Evolutionary conservation across 2,888 invertebrate species (phyloP), one percentile per base, ranked within the genome.

Genomic region (Cotesia congregata): DNA sequence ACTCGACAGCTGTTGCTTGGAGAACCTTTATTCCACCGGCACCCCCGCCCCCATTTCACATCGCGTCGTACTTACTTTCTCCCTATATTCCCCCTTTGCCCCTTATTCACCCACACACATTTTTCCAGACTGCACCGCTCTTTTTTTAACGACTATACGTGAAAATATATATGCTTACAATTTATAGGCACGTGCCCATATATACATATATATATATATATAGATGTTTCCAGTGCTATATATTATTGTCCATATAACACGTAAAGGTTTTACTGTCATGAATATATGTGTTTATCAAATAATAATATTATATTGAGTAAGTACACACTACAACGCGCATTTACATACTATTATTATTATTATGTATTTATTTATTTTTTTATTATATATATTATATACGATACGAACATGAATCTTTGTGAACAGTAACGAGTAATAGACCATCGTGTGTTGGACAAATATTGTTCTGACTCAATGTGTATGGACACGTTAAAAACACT

Each of bases 1-100:
- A 86, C 83, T 85, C 86, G 85, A 85, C 87, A 87, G 87, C 86
- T 87, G 87, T 84, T 83, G 81, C 78, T 77, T 82, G 78, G 81
- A 84, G 83, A 83, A 83, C 85, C 83, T 85, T 82, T 83, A 83
- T 83, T 79, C 83, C 82, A 81, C 80, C 84, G 83, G 79, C 83
- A 82, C 82, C 69, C 76, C 72, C 82, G 81, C 81, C 84, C 83
- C 79, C 83, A 82, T 82, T 71, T 76, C 72, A 73, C 15, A 39
- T 41, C 73, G 30, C 38, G 20, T 30, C 20, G 65, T 64, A 39
- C 60, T 65, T 65, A 65, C 65, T 65, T 30, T 20, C 59, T 30
- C 39, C 17, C 50, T 62, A 30, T n/a, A 64, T 30, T 15, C 20
- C 50, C 38, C 30, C 20, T 17, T 64, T 67, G 2, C n/a, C 30